Percentiles rank a stretch among this genome's conserved stretches.
phyloP scores from a whole-genome alignment of 2,888 invertebrate genomes.

The Drosophila koepferae region DNA sequence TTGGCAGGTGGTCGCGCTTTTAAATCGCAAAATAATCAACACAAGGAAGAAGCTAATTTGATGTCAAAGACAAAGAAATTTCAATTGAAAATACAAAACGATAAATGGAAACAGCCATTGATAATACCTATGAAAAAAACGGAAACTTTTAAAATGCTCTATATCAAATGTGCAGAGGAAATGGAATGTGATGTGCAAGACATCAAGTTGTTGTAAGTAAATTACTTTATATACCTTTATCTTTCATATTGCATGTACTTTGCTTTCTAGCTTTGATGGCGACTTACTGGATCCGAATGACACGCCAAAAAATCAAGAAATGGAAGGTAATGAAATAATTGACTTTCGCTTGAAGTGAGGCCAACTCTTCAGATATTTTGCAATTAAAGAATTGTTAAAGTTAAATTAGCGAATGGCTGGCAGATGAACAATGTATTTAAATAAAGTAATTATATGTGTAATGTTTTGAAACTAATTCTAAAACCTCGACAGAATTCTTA shows the following conservation, averaged over 20 bases:
- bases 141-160: slow-evolving; percentile 76
- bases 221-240: background rate
- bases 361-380: background rate
- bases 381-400: background rate
- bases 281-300: slow-evolving; percentile 72
- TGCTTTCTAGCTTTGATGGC: slow-evolving; percentile 80
- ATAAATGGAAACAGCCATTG: slow-evolving; percentile 76
- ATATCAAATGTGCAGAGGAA: slow-evolving; percentile 82
- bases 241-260: background rate
- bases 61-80: slow-evolving; percentile 57
- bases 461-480: background rate
- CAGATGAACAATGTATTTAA: background rate
- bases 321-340: slow-evolving; percentile 83
- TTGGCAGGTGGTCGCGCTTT: slow-evolving; percentile 69
- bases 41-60: slow-evolving; percentile 28
- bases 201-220: slow-evolving; percentile 54
- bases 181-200: slow-evolving; percentile 63
- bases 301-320: slow-evolving; percentile 79
- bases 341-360: slow-evolving; percentile 65
- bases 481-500: background rate
- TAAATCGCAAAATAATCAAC: slow-evolving; percentile 27
- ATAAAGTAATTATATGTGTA: background rate
- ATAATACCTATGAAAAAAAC: slow-evolving; percentile 70
- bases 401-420: background rate
- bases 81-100: slow-evolving; percentile 81